phyloP scores from a whole-genome alignment of 2,113 vertebrate species.

The Nerophis lumbriciformis region DNA sequence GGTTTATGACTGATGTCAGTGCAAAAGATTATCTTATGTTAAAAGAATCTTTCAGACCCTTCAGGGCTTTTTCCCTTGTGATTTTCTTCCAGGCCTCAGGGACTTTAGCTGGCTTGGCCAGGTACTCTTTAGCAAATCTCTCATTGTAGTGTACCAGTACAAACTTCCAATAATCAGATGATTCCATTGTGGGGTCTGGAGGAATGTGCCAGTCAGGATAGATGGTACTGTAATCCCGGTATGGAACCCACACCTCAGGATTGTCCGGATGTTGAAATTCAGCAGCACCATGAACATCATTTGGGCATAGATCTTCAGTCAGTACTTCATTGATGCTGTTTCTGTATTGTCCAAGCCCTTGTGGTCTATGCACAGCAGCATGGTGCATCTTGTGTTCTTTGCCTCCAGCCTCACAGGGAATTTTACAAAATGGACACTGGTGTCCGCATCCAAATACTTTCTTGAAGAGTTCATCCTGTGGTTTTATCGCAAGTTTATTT shows the following conservation, averaged over 20 bases:
- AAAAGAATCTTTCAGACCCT: constrained; percentile 36
- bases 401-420: constrained; percentile 67
- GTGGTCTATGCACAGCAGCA: constrained; percentile 48
- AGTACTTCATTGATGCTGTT: accelerated
- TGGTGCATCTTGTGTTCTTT: constrained; percentile 41
- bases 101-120: constrained; percentile 33
- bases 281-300: neutral
- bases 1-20: too few relatives aligned
- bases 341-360: constrained; percentile 11
- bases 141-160: constrained; percentile 50
- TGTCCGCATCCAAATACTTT: constrained; percentile 63
- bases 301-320: constrained; percentile 37
- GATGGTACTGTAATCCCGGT: constrained; percentile 26
- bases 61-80: constrained; percentile 30
- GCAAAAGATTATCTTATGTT: constrained; percentile 17
- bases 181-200: constrained; percentile 46
- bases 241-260: neutral
- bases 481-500: constrained; percentile 29
- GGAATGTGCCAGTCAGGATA: constrained; percentile 67
- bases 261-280: neutral
- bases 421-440: constrained; percentile 67
- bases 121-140: constrained; percentile 31
- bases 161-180: constrained; percentile 64
- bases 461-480: constrained; percentile 54
- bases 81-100: constrained; percentile 42